Conservation (phyloP, 2,888 invertebrate species). For the Luperina testacea region DNA sequence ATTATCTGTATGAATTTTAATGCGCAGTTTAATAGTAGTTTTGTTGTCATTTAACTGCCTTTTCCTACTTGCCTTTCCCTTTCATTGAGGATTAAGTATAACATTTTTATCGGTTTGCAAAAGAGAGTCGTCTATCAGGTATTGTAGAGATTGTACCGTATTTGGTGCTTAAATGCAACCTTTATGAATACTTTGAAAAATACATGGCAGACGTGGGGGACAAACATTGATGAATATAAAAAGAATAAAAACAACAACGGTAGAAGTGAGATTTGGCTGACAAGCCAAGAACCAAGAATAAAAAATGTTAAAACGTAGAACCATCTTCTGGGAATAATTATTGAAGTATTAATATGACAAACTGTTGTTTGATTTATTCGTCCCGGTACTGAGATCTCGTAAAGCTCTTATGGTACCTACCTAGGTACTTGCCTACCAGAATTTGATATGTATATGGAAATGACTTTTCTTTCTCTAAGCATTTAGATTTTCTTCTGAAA, state of each 20-base stretch:
- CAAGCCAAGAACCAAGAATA: background rate
- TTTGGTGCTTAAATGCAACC: background rate
- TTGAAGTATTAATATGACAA: background rate
- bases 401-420: background rate
- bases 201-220: background rate
- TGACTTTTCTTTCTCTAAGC: background rate
- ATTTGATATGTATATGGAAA: background rate
- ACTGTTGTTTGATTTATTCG: background rate
- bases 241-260: background rate
- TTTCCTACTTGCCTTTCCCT: background rate
- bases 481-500: background rate
- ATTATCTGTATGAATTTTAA: background rate
- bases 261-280: background rate
- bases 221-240: background rate
- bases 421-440: background rate
- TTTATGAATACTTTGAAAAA: background rate
- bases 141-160: background rate
- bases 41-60: background rate
- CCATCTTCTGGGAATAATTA: background rate
- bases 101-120: background rate
- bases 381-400: background rate
- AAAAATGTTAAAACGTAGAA: background rate
- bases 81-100: background rate
- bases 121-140: background rate
- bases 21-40: background rate